These are phyloP conservation scores for Sylvilagus bachmani DNA, from an alignment of 2,113 vertebrate species.

Conservation along the genomic window DNA sequence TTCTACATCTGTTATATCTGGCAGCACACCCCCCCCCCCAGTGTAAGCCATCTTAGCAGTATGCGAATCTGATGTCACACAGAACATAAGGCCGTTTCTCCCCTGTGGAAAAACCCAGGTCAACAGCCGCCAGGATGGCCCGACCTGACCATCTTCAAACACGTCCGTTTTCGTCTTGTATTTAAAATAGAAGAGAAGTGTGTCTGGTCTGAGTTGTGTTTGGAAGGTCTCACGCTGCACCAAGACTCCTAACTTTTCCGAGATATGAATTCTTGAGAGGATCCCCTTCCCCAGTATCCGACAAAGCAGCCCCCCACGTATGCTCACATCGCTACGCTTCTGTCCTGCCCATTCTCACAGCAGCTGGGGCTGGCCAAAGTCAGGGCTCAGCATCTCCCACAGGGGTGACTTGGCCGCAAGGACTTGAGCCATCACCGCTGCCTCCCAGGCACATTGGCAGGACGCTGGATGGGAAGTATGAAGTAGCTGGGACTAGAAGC, in stretches of 20 bases:
- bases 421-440: no score
- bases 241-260: slow-evolving; percentile 57
- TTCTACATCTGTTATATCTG: neutral
- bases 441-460: no score
- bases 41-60: slow-evolving; percentile 47
- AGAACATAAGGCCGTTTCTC: neutral
- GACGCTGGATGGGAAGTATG: no score
- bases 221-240: neutral
- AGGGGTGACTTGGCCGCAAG: no score
- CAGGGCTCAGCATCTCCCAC: no score
- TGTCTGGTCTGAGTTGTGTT: slow-evolving; percentile 39
- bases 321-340: slow-evolving; percentile 22
- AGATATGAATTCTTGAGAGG: slow-evolving; percentile 53
- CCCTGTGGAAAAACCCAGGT: neutral
- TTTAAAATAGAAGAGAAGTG: slow-evolving; percentile 65
- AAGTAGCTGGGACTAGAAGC: no score
- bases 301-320: slow-evolving; percentile 23
- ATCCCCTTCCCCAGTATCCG: slow-evolving; percentile 9
- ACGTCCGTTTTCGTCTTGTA: slow-evolving; percentile 35
- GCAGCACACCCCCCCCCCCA: neutral
- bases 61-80: slow-evolving; percentile 27
- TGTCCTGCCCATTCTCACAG: slow-evolving; percentile 32
- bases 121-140: slow-evolving; percentile 10
- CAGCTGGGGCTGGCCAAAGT: no score
- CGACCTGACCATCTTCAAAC: slow-evolving; percentile 17